These are phyloP conservation scores for Callionymus lyra DNA, from an alignment of 2,113 vertebrate species.

Conservation along the genomic window DNA sequence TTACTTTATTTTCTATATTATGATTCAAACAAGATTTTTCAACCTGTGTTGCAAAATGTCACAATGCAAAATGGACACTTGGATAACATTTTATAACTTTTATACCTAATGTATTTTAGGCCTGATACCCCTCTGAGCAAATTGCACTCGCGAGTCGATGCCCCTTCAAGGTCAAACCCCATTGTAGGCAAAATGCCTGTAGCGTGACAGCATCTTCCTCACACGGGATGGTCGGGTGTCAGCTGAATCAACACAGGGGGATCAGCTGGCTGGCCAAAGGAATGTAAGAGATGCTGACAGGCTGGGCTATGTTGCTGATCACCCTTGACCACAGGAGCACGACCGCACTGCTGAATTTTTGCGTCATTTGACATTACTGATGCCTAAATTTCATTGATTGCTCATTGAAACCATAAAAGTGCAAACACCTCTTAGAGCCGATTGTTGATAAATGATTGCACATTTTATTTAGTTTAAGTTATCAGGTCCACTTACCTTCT, in stretches of 20 bases:
- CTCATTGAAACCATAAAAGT: too few species aligned
- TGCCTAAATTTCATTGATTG: too few species aligned
- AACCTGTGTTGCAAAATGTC: too few species aligned
- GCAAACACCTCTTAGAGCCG: too few species aligned
- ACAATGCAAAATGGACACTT: too few species aligned
- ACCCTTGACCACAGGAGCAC: conserved; percentile 15
- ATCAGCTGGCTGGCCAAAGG: conserved; percentile 42
- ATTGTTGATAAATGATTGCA: too few species aligned
- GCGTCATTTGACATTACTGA: too few species aligned
- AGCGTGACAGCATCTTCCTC: conserved; percentile 37
- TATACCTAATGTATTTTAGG: conserved; percentile 9
- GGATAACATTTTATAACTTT: too few species aligned
- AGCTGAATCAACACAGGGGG: conserved; percentile 65
- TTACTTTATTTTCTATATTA: too few species aligned
- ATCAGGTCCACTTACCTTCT: conserved; percentile 58
- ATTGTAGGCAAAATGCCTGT: conserved; percentile 22
- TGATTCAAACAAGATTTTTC: too few species aligned
- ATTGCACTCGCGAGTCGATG: conserved; percentile 37
- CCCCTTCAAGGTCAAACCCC: conserved; percentile 54
- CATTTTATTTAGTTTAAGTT: too few species aligned
- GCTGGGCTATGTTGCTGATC: conserved; percentile 14
- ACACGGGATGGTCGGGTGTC: conserved; percentile 28
- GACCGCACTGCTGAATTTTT: conserved; percentile 15
- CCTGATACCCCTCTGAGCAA: background rate
- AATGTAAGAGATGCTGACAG: conserved; percentile 47